These are phyloP conservation scores for Leptinotarsa tumamoca DNA, from an alignment of 2,888 invertebrate genomes.

Conservation along the genomic window DNA sequence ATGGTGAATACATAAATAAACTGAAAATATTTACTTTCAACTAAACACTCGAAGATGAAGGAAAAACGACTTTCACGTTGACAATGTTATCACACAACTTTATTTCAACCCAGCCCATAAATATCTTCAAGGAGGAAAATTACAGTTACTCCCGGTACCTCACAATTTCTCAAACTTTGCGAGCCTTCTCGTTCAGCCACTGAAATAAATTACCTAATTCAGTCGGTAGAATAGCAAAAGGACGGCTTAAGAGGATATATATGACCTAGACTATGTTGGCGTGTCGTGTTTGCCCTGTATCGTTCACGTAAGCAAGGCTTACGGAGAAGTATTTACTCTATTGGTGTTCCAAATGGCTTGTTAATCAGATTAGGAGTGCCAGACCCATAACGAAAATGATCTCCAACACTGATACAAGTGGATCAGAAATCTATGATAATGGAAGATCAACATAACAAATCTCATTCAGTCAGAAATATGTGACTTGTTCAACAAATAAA, in stretches of 20 bases:
- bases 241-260: slow-evolving; percentile 41
- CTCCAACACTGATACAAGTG: slow-evolving; percentile 52
- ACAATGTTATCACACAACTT: too few species aligned
- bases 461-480: too few species aligned
- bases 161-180: slow-evolving; percentile 24
- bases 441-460: neutral
- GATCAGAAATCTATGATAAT: slow-evolving; percentile 6
- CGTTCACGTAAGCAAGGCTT: slow-evolving; percentile 44
- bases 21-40: too few species aligned
- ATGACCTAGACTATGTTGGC: slow-evolving; percentile 35
- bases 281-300: slow-evolving; percentile 40
- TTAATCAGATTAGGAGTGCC: slow-evolving; percentile 55
- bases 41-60: too few species aligned
- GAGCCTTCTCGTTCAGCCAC: slow-evolving; percentile 25
- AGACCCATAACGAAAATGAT: slow-evolving; percentile 44
- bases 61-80: too few species aligned
- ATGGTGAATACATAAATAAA: too few species aligned
- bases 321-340: slow-evolving; percentile 36
- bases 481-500: too few species aligned
- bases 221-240: slow-evolving; percentile 36
- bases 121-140: neutral
- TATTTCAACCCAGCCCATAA: neutral
- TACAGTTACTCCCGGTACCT: neutral
- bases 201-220: slow-evolving; percentile 42
- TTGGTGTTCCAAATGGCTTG: slow-evolving; percentile 30